phyloP scores from a whole-genome alignment of 1,140 invertebrate genomes.

The Aradophagus sp. region DNA sequence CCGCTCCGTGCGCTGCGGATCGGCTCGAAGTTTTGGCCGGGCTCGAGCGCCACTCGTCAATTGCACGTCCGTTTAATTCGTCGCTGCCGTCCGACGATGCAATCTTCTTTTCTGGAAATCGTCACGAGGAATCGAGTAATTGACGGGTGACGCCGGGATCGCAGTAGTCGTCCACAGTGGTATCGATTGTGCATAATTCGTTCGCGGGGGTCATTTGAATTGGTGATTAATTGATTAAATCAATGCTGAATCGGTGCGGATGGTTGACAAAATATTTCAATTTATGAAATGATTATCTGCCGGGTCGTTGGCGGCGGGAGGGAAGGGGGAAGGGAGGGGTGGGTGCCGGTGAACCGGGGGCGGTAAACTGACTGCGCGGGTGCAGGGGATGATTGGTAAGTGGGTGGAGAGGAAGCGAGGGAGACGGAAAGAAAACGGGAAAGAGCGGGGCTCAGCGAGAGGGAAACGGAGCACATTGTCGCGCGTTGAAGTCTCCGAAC shows the following conservation, averaged over 20 bases:
- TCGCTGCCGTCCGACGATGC: no score
- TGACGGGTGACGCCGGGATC: constrained; percentile 19
- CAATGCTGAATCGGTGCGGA: constrained; percentile 40
- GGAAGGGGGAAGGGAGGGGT: constrained; percentile 46
- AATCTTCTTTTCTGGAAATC: no score
- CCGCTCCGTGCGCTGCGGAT: no score
- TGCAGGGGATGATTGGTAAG: constrained; percentile 53
- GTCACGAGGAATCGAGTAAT: constrained; percentile 25
- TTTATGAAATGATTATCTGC: constrained; percentile 55
- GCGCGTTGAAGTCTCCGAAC: constrained; percentile 73
- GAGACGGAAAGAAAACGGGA: constrained; percentile 59
- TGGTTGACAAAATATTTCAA: constrained; percentile 55
- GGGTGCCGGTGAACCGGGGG: no score
- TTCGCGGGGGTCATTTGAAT: constrained; percentile 44
- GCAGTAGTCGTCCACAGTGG: constrained; percentile 1
- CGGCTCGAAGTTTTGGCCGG: no score
- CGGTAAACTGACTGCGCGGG: constrained; percentile 36
- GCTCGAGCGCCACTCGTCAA: no score
- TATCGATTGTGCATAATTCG: constrained; percentile 46
- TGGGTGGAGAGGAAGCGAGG: constrained; percentile 58
- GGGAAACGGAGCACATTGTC: constrained; percentile 65
- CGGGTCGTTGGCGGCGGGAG: constrained; percentile 10
- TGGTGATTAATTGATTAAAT: constrained; percentile 56
- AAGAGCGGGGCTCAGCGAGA: constrained; percentile 54
- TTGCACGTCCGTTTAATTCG: no score